phyloP scores from a whole-genome alignment of 2,888 invertebrate species.

The Ormyrus rosae region DNA sequence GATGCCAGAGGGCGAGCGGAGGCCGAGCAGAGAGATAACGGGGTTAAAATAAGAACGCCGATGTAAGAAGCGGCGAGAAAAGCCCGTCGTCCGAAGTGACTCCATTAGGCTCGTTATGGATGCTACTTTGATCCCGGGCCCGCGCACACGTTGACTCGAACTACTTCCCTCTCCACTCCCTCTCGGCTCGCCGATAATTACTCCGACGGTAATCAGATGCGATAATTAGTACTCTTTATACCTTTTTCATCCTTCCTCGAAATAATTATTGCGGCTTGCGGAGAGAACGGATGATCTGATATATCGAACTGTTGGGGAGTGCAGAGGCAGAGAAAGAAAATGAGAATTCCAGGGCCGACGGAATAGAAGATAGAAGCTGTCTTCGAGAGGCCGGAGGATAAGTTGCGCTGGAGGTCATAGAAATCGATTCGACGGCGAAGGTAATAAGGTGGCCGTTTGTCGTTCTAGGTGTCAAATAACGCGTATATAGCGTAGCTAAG shows the following conservation, averaged over 20 bases:
- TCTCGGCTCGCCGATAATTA: conserved; percentile 54
- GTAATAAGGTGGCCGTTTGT: conserved; percentile 74
- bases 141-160: conserved; percentile 34
- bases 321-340: conserved; percentile 35
- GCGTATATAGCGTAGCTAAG: not conserved
- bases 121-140: conserved; percentile 38
- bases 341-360: conserved; percentile 57
- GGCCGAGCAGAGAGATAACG: conserved; percentile 11
- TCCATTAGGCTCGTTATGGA: conserved; percentile 51
- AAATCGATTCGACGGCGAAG: conserved; percentile 63
- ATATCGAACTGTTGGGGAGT: too few relatives aligned
- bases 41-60: conserved; percentile 36
- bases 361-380: conserved; percentile 2
- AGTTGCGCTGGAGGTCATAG: conserved; percentile 37
- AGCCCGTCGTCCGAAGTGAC: conserved; percentile 6
- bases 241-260: too few relatives aligned
- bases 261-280: too few relatives aligned
- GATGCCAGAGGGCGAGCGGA: not conserved
- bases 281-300: too few relatives aligned
- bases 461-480: conserved; percentile 73
- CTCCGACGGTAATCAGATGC: conserved; percentile 40
- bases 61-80: conserved; percentile 6
- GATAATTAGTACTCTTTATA: conserved; percentile 41
- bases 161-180: conserved; percentile 51
- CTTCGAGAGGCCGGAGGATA: conserved; percentile 1